Conservation (phyloP, 2,797 vertebrate species). For the Enteromius thamalakanensis region DNA sequence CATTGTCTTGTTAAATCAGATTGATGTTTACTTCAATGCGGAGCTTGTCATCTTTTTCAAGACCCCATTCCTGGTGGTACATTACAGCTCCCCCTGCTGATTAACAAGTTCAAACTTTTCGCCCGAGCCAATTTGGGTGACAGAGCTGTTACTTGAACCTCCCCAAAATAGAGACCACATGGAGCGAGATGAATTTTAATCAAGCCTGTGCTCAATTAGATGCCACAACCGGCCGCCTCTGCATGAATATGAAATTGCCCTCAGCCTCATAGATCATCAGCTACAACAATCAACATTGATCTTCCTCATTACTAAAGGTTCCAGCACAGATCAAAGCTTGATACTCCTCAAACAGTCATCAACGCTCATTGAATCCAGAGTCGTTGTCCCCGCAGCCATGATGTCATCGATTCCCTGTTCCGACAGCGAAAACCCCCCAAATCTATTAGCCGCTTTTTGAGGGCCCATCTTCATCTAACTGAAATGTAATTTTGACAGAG, state of each 20-base stretch:
- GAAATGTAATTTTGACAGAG: conserved; percentile 53
- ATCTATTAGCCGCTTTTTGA: conserved; percentile 48
- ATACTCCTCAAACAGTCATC: conserved; percentile 21
- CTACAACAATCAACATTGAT: conserved; percentile 58
- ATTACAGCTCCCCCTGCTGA: conserved; percentile 40
- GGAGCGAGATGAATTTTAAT: conserved; percentile 54
- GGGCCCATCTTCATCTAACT: conserved; percentile 37
- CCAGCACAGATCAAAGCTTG: conserved; percentile 12
- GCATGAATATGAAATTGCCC: conserved; percentile 45
- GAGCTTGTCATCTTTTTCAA: conserved; percentile 15
- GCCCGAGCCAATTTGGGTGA: conserved; percentile 43
- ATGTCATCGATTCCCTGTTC: conserved; percentile 40
- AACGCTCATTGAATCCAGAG: neutral
- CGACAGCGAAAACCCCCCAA: neutral
- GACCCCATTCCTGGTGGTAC: conserved; percentile 12
- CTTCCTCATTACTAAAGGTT: conserved; percentile 40
- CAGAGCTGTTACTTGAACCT: conserved; percentile 26
- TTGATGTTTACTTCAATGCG: conserved; percentile 44
- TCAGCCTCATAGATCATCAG: conserved; percentile 60
- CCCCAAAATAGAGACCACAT: conserved; percentile 37
- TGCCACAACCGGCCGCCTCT: conserved; percentile 56
- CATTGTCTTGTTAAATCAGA: conserved; percentile 50
- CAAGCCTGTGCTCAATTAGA: conserved; percentile 61
- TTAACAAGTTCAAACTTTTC: conserved; percentile 50
- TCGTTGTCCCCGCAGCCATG: conserved; percentile 15